These are phyloP conservation scores for Agrotis puta DNA, from an alignment of 2,888 invertebrate genomes.

Conservation along the genomic window DNA sequence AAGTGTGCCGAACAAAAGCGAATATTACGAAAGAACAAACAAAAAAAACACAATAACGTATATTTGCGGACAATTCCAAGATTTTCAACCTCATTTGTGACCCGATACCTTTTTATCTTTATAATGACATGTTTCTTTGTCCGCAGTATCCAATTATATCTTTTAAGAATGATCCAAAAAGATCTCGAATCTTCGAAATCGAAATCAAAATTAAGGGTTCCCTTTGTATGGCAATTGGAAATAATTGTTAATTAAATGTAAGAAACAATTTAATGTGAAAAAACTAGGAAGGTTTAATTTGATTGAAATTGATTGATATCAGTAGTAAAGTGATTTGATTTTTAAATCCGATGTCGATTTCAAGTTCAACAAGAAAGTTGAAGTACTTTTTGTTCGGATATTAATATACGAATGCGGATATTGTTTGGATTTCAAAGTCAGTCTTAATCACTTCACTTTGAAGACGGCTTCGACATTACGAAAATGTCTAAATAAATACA, in stretches of 20 bases:
- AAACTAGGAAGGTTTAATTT: slow-evolving; percentile 29
- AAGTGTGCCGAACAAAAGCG: too few relatives aligned
- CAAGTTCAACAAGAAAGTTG: not conserved
- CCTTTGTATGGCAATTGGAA: slow-evolving; percentile 42
- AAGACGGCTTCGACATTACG: too few relatives aligned
- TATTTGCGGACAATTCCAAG: slow-evolving; percentile 19
- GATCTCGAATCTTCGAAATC: slow-evolving; percentile 29
- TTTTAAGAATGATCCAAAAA: slow-evolving; percentile 40
- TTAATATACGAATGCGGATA: too few relatives aligned
- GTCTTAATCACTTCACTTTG: too few relatives aligned
- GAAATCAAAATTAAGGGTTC: slow-evolving; percentile 47
- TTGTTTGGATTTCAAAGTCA: too few relatives aligned
- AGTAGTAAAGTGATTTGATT: slow-evolving; percentile 9
- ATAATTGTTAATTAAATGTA: slow-evolving; percentile 55
- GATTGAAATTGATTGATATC: slow-evolving; percentile 29
- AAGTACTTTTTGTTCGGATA: too few relatives aligned
- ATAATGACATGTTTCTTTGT: slow-evolving; percentile 66
- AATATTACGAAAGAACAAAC: not conserved
- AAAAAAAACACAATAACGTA: not conserved
- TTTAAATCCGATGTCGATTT: slow-evolving; percentile 4
- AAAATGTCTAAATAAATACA: too few relatives aligned
- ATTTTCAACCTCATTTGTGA: slow-evolving; percentile 61
- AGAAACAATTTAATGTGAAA: slow-evolving; percentile 44
- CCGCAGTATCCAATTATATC: slow-evolving; percentile 66
- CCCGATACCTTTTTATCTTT: slow-evolving; percentile 65